These are phyloP conservation scores for Spisula solida DNA, from an alignment of 2,888 invertebrate genomes.

Conservation along the genomic window DNA sequence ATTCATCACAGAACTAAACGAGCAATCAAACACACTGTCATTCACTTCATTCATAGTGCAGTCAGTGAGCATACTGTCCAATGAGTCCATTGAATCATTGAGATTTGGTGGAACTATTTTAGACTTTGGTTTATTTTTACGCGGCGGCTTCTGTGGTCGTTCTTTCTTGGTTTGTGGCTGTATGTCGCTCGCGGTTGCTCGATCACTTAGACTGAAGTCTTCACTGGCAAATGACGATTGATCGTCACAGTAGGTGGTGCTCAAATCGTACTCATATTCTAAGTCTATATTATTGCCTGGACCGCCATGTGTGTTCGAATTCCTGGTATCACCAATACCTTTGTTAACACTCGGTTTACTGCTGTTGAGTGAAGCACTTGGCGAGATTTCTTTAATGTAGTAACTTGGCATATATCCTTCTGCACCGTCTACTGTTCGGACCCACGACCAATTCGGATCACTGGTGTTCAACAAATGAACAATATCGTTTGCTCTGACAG, in stretches of 20 bases:
- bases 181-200: not conserved
- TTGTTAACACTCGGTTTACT: not conserved
- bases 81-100: conserved; percentile 35
- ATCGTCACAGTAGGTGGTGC: not conserved
- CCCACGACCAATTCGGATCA: conserved; percentile 99
- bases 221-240: conserved; percentile 7
- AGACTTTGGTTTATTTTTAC: conserved; percentile 36
- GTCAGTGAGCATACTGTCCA: conserved; percentile 30
- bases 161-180: conserved; percentile 4
- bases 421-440: conserved; percentile 95
- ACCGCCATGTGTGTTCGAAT: not conserved
- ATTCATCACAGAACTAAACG: not conserved
- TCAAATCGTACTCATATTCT: conserved; percentile 10
- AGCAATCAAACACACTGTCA: conserved; percentile 4
- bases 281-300: not conserved
- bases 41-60: conserved; percentile 25
- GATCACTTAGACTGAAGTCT: not conserved
- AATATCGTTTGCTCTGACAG: conserved; percentile 97
- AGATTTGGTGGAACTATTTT: conserved; percentile 19
- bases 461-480: conserved; percentile 98
- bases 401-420: conserved; percentile 96
- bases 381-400: conserved; percentile 41
- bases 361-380: not conserved
- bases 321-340: not conserved
- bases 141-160: conserved; percentile 44